phyloP scores from a whole-genome alignment of 2,797 vertebrate species.

The Xenentodon cancila region DNA sequence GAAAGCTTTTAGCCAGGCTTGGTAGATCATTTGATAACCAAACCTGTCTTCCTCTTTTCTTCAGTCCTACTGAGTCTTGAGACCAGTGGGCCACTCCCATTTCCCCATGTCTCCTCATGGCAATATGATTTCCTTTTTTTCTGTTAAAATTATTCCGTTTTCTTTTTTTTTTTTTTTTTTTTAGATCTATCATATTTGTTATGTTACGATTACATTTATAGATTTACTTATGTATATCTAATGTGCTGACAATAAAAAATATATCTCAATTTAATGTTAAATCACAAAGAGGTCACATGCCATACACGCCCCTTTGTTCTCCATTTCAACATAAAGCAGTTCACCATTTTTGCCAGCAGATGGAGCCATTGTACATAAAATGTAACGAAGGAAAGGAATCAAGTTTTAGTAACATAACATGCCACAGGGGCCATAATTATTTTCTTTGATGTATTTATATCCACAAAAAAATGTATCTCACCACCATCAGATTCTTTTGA shows the following conservation, averaged over 20 bases:
- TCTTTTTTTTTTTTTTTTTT: too few relatives aligned
- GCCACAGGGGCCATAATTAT: conserved; percentile 57
- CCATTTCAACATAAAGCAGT: neutral
- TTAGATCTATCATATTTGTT: too few relatives aligned
- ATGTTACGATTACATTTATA: too few relatives aligned
- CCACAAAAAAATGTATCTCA: conserved; percentile 35
- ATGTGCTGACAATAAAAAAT: neutral
- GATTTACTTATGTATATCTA: neutral
- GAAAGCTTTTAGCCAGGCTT: conserved; percentile 26
- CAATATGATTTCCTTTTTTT: conserved; percentile 3
- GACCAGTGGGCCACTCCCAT: conserved; percentile 21
- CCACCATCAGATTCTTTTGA: conserved; percentile 19
- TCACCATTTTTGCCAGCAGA: conserved; percentile 56
- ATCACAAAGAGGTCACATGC: neutral
- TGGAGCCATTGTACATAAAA: conserved; percentile 78
- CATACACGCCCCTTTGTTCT: neutral
- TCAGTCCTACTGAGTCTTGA: conserved; percentile 48
- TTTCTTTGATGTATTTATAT: conserved; percentile 79
- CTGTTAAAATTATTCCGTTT: too few relatives aligned
- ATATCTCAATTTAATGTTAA: neutral
- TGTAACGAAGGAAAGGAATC: conserved; percentile 27
- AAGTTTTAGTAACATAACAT: conserved; percentile 47
- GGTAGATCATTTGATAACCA: conserved; percentile 34
- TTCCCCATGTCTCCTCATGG: conserved; percentile 4
- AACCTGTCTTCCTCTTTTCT: conserved; percentile 37